Evolutionary conservation across 1,140 invertebrate species (phyloP).

Genomic region (Apis cerana): DNA sequence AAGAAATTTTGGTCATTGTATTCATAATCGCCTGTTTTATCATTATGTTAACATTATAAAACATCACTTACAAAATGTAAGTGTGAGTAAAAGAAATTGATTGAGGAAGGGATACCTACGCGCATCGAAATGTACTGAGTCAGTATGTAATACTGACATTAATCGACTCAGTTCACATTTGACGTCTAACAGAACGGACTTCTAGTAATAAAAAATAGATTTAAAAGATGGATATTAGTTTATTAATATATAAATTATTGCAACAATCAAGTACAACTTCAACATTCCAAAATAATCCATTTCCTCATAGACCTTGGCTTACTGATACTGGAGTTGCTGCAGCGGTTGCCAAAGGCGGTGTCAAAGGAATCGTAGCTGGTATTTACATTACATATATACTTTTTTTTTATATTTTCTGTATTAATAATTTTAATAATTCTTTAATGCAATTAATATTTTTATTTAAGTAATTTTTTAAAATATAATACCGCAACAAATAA

Average conservation of each 20-base stretch:
- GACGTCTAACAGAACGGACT: slow-evolving; percentile 21
- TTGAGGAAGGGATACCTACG: slow-evolving; percentile 46
- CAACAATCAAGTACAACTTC: slow-evolving; percentile 4
- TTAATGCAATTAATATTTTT: too few species aligned
- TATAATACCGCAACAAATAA: background rate
- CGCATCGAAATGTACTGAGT: slow-evolving; percentile 22
- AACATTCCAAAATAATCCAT: slow-evolving; percentile 81
- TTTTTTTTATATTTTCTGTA: background rate
- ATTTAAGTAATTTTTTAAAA: too few species aligned
- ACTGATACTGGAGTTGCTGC: slow-evolving; percentile 85
- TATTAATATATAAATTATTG: slow-evolving; percentile 25
- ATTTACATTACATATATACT: slow-evolving; percentile 34
- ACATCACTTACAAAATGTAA: slow-evolving; percentile 2
- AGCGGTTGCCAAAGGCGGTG: slow-evolving; percentile 83
- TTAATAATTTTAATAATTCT: background rate
- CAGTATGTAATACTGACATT: slow-evolving; percentile 22
- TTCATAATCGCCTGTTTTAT: background rate
- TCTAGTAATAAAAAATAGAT: background rate
- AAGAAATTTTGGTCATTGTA: background rate
- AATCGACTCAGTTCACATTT: slow-evolving; percentile 51
- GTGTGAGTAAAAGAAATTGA: slow-evolving; percentile 35
- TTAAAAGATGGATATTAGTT: slow-evolving; percentile 55
- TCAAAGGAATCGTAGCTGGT: slow-evolving; percentile 93
- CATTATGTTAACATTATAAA: background rate
- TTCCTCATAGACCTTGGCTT: slow-evolving; percentile 88